Evolutionary conservation across 2,797 vertebrate species (phyloP), one percentile per base, ranked within the genome.

Genomic region (Alosa sapidissima): DNA sequence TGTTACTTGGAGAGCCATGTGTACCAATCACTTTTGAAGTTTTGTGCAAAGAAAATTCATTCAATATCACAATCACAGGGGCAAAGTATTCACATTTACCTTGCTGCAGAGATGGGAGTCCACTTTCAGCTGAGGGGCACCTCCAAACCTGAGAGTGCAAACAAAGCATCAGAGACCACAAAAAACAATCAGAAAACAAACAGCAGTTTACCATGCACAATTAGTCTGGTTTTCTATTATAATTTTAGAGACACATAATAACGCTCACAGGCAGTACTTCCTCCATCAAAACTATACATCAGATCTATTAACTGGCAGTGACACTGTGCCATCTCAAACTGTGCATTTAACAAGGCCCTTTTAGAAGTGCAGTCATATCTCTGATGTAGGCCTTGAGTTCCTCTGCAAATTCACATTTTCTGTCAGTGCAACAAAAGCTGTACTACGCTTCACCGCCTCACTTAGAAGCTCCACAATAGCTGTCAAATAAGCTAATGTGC

Each of bases 341-440:
- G 14, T 19, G 58, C 58, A 16, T 78, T 78, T 78, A 41, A 78
- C 41, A 78, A 78, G 72, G 72, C 41, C 16, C 16, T 21, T 45
- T 78, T 7, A 19, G 72, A n/a, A 19, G 16, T 41, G 10, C 16
- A 19, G 72, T 21, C 36, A 41, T 45, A 65, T 65, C n/a, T 28
- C 24, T 65, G 41, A 45, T 45, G 11, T 47, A 24, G 58, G n/a
- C n/a, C 58, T 62, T 62, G 72, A 16, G 72, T 78, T 21, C 41
- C 72, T 47, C 36, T 78, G 41, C 19, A 47, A 19, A 78, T 19
- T 78, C 72, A 78, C 72, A 47, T 47, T 78, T 78, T 78, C 72
- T 21, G 72, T 47, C 65, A 72, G 19, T 8, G 13, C 16, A 41
- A 78, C 36, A 36, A 19, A 78, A 78, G 36, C 72, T 45, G 72